Conservation (phyloP, 2,888 invertebrate species). For the Phengaris arion region DNA sequence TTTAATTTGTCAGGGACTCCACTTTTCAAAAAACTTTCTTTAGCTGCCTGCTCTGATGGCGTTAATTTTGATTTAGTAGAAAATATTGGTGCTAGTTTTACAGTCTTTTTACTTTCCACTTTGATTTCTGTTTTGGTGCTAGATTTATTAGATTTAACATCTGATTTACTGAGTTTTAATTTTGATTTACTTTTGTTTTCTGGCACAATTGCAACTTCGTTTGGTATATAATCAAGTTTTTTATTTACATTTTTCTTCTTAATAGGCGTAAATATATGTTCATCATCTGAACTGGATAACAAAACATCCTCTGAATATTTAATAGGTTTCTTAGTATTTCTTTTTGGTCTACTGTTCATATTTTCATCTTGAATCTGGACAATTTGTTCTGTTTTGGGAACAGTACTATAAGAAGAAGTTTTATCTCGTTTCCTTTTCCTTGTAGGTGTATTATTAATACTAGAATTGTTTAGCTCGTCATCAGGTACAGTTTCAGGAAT, state of each 20-base stretch:
- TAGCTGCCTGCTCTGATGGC: slow-evolving; percentile 80
- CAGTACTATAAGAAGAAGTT: slow-evolving; percentile 34
- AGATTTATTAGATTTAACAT: slow-evolving; percentile 24
- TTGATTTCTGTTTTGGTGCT: slow-evolving; percentile 25
- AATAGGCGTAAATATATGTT: slow-evolving; percentile 69
- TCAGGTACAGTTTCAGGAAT: not conserved
- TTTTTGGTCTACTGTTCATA: slow-evolving; percentile 54
- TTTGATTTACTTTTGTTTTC: slow-evolving; percentile 10
- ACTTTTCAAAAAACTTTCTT: slow-evolving; percentile 84
- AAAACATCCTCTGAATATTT: slow-evolving; percentile 60
- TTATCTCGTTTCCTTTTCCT: slow-evolving; percentile 46
- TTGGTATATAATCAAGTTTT: slow-evolving; percentile 19
- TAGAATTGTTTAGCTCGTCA: slow-evolving; percentile 31
- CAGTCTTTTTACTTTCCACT: slow-evolving; percentile 39
- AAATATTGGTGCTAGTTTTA: slow-evolving; percentile 87
- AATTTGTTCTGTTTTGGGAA: slow-evolving; percentile 26
- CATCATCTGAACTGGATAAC: slow-evolving; percentile 66
- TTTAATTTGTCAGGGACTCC: slow-evolving; percentile 84
- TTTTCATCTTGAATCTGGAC: slow-evolving; percentile 28
- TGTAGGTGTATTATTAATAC: slow-evolving; percentile 34
- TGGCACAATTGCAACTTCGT: not conserved
- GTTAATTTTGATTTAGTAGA: slow-evolving; percentile 79
- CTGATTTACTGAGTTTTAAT: not conserved
- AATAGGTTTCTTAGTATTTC: slow-evolving; percentile 60
- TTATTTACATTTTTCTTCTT: slow-evolving; percentile 51